These are phyloP conservation scores for Oscheius sp. DNA, from an alignment of 2,888 invertebrate species.

Conservation along the genomic window DNA sequence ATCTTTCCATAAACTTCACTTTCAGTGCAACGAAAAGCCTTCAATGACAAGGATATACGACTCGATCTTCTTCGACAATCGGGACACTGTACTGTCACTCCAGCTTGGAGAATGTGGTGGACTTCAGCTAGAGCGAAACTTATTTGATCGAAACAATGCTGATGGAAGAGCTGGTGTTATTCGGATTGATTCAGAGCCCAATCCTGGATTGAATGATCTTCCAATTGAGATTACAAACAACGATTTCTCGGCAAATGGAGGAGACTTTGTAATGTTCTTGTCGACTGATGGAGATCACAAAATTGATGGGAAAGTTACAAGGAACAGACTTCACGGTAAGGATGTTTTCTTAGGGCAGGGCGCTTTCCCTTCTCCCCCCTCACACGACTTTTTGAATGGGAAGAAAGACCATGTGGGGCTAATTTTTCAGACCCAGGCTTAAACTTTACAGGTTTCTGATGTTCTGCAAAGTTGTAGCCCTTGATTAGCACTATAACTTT, in stretches of 20 bases:
- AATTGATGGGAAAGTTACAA: constrained; percentile 28
- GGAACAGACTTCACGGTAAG: constrained; percentile 27
- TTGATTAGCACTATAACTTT: no score
- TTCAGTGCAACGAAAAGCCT: constrained; percentile 49
- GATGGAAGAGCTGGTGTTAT: constrained; percentile 35
- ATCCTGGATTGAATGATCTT: constrained; percentile 8
- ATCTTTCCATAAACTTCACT: not conserved
- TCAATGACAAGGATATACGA: constrained; percentile 46
- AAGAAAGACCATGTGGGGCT: no score
- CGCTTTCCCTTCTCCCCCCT: not conserved
- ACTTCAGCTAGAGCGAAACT: constrained; percentile 26
- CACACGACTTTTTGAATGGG: no score
- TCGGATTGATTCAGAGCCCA: constrained; percentile 31
- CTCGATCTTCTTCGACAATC: constrained; percentile 43
- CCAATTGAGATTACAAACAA: constrained; percentile 27
- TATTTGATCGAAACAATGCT: constrained; percentile 38
- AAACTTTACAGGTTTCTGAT: no score
- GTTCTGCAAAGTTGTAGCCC: no score
- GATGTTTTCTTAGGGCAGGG: not conserved
- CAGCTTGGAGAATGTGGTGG: constrained; percentile 47
- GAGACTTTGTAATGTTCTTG: constrained; percentile 33
- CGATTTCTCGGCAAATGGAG: constrained; percentile 29
- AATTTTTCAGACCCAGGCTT: no score
- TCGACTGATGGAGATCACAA: constrained; percentile 14
- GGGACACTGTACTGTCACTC: constrained; percentile 46